Base-by-base conservation (phyloP, 2,888 invertebrate genomes). In the Pteria penguin region DNA sequence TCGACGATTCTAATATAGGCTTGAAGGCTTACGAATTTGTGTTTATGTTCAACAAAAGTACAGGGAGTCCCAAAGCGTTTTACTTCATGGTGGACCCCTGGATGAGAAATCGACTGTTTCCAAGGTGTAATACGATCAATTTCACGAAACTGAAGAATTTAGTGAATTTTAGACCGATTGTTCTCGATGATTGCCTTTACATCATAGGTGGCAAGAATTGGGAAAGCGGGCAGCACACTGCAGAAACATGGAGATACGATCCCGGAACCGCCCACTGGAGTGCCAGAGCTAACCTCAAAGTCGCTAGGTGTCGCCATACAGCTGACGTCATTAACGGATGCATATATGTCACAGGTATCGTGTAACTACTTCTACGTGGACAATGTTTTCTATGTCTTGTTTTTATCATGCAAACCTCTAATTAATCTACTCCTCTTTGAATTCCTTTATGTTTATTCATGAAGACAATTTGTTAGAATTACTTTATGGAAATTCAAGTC, bases 21-120 rank as follows among this genome's bases (percentile, higher is more conserved):
- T 36, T 76, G 58, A 76, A 72, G 52, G 45, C 72, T 2, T 84
- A 78, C 55, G 86, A 87, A 24, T 90, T 86, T 69, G 79, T 90
- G 24, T 77, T 89, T 60, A 73, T 90, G 55, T 89, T 89, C 72
- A 87, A 88, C 76, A 83, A 80, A 55, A 78, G 84, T 8, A 84
- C 86, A 14, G 88, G 88, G 45, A 86, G 84, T 78, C 82, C 85
- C 61, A 81, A 84, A 36, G 83, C 88, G 8, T 75, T 82, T 55
- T 90, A 90, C 76, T 84, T 89, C 71, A 86, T 88, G 85, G 71
- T 90, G 5, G 89, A 90, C 61, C 87, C 88, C 8, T 65, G 76
- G 18, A 73, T 80, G 4, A 78, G 82, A 22, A 75, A 78, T 45
- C 61, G 78, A 22, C 77, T 89, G 58, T 82, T 88, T 36, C 89